Percentiles rank a stretch among this genome's conserved stretches.
Conservation (phyloP, 2,888 invertebrate genomes). For the Agrotis clavis region DNA sequence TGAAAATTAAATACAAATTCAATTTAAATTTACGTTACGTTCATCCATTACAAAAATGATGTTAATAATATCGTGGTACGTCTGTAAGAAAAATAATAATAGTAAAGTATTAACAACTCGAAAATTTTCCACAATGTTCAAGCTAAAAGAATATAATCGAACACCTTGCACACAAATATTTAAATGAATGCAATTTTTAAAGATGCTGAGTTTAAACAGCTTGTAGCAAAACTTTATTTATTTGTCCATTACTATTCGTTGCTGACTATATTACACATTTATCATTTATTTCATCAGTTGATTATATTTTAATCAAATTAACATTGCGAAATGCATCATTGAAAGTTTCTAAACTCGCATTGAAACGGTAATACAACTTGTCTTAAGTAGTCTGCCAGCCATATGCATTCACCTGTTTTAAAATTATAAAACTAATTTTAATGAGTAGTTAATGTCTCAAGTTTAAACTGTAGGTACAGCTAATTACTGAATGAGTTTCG, state of each 20-base stretch:
- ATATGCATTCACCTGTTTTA: conserved; percentile 35
- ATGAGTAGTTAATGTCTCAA: conserved; percentile 26
- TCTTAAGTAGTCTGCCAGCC: conserved; percentile 26
- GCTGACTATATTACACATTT: conserved; percentile 42
- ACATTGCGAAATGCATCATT: conserved; percentile 40
- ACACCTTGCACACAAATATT: conserved; percentile 61
- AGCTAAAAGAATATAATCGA: conserved; percentile 30
- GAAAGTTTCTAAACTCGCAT: conserved; percentile 34
- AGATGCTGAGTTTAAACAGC: conserved; percentile 44
- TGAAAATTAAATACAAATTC: too few species aligned
- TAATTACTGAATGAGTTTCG: conserved; percentile 44
- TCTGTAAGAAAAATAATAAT: conserved; percentile 34
- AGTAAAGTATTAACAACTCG: conserved; percentile 10
- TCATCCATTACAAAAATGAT: not conserved
- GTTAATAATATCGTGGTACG: not conserved
- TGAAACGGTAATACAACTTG: conserved; percentile 22
- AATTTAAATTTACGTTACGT: not conserved
- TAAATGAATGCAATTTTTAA: conserved; percentile 53
- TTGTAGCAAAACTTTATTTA: conserved; percentile 47
- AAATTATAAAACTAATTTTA: conserved; percentile 31
- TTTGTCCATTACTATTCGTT: conserved; percentile 23
- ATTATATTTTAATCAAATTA: conserved; percentile 51
- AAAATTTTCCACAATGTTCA: conserved; percentile 33
- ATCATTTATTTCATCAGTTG: conserved; percentile 52
- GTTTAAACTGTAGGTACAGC: conserved; percentile 35